Conservation (phyloP, 2,797 vertebrate species). For the Limosa lapponica region DNA sequence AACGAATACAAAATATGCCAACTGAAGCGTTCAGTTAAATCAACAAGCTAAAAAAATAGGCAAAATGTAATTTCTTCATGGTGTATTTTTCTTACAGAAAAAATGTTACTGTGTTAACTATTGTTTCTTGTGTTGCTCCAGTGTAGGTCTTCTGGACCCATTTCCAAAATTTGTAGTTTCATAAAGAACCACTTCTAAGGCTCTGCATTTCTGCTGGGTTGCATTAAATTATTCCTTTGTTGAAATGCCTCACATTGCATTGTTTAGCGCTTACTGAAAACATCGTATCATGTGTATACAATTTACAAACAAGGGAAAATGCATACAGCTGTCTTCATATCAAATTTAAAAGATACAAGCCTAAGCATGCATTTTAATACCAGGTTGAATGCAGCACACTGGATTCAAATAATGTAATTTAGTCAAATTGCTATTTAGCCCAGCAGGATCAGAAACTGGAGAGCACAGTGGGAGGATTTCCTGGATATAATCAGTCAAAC, state of each 20-base stretch:
- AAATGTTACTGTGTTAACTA: constrained; percentile 48
- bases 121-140: constrained; percentile 63
- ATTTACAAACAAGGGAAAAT: constrained; percentile 69
- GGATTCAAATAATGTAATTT: constrained; percentile 33
- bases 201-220: constrained; percentile 74
- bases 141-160: constrained; percentile 62
- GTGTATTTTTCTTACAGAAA: constrained; percentile 64
- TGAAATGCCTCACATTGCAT: constrained; percentile 74
- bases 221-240: constrained; percentile 71
- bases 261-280: constrained; percentile 75
- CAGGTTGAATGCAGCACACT: constrained; percentile 5
- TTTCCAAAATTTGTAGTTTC: constrained; percentile 66
- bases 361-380: constrained; percentile 18
- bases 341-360: constrained; percentile 61
- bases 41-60: constrained; percentile 51
- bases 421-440: background rate
- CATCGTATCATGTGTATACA: constrained; percentile 64
- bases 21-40: constrained; percentile 22
- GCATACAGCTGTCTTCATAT: constrained; percentile 70
- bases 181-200: constrained; percentile 71
- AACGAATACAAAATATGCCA: constrained; percentile 1
- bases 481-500: constrained; percentile 15
- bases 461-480: background rate
- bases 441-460: constrained; percentile 24
- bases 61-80: constrained; percentile 43